Conservation (phyloP, 2,888 invertebrate species). For the Diloba caeruleocephala region DNA sequence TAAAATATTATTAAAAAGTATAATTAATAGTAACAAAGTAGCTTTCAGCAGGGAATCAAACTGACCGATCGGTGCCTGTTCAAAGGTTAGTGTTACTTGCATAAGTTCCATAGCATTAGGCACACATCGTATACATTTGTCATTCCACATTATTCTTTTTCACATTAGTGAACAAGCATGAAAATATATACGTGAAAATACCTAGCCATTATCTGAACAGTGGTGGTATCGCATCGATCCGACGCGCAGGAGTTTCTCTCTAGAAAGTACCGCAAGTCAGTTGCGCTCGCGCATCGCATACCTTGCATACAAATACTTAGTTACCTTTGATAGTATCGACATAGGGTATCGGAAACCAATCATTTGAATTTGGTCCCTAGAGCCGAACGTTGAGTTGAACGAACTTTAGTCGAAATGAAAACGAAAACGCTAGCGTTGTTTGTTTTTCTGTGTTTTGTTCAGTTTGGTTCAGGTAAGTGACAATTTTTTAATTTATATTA, state of each 20-base stretch:
- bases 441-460: slow-evolving; percentile 63
- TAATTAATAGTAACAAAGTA: neutral
- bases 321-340: slow-evolving; percentile 76
- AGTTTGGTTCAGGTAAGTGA: slow-evolving; percentile 66
- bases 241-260: slow-evolving; percentile 85
- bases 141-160: slow-evolving; percentile 42
- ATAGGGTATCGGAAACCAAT: slow-evolving; percentile 72
- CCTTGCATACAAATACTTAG: slow-evolving; percentile 85
- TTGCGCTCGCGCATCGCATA: slow-evolving; percentile 76
- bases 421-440: slow-evolving; percentile 64
- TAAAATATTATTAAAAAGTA: slow-evolving; percentile 24
- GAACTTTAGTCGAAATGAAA: slow-evolving; percentile 70
- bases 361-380: slow-evolving; percentile 84
- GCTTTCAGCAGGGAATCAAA: slow-evolving; percentile 15
- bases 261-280: slow-evolving; percentile 87
- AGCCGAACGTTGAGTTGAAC: slow-evolving; percentile 70
- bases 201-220: slow-evolving; percentile 55
- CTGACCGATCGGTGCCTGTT: slow-evolving; percentile 20
- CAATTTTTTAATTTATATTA: slow-evolving; percentile 13
- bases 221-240: slow-evolving; percentile 68
- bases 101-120: slow-evolving; percentile 35
- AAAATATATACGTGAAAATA: slow-evolving; percentile 62
- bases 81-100: slow-evolving; percentile 37
- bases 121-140: slow-evolving; percentile 35
- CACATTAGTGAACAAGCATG: slow-evolving; percentile 50